A percentile compares a stretch with the other conserved stretches of the same genome.
phyloP scores from a whole-genome alignment of 1,140 invertebrate species.

The Littorina saxatilis region DNA sequence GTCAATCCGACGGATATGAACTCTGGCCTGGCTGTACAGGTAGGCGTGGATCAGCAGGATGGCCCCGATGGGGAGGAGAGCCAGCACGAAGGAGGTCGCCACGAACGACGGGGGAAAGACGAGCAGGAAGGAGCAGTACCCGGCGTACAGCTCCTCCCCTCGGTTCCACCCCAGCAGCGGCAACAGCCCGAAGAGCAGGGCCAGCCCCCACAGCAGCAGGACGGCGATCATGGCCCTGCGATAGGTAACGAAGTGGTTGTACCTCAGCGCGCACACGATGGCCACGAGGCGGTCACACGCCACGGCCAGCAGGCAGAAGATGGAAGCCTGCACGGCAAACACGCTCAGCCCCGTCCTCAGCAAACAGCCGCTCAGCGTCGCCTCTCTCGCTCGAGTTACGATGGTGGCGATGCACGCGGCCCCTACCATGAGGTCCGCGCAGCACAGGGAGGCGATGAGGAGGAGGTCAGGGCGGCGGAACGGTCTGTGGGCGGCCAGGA shows the following conservation, averaged over 20 bases:
- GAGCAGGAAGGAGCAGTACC: slow-evolving; percentile 4
- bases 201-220: not conserved
- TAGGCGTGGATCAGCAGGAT: slow-evolving; percentile 22
- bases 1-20: slow-evolving; percentile 4
- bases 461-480: not conserved
- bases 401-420: slow-evolving; percentile 4
- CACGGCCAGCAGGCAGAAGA: slow-evolving; percentile 19
- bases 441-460: slow-evolving; percentile 6
- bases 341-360: slow-evolving; percentile 10
- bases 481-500: not conserved
- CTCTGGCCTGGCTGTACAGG: not conserved
- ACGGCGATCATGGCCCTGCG: not conserved
- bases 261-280: not conserved
- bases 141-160: not conserved
- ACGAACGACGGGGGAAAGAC: slow-evolving; percentile 9
- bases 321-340: not conserved
- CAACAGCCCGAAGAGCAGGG: not conserved
- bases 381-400: not conserved
- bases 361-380: not conserved
- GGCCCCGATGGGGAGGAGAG: not conserved
- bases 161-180: not conserved
- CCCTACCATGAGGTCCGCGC: slow-evolving; percentile 1
- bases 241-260: not conserved
- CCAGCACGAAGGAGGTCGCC: not conserved
- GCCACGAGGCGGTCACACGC: slow-evolving; percentile 19